Percentiles rank a stretch among this genome's conserved stretches.
Evolutionary conservation across 2,888 invertebrate species (phyloP).

Genomic region (Drosophila setosimentum): DNA sequence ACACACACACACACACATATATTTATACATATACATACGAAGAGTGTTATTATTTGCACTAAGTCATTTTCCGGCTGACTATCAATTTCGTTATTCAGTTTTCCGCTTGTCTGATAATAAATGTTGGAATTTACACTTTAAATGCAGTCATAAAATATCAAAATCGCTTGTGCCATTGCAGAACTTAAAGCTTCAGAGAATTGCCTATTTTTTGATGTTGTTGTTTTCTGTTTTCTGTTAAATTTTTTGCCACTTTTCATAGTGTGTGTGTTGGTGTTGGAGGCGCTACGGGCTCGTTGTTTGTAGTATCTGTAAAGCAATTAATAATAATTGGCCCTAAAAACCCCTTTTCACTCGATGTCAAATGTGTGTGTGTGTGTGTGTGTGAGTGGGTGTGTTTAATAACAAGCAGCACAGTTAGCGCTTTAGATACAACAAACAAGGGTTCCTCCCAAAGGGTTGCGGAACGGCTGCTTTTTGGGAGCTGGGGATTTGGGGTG

Average conservation of each 20-base stretch:
- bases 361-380: conserved; percentile 13
- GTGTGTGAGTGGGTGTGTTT: conserved; percentile 18
- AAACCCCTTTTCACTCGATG: conserved; percentile 63
- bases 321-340: conserved; percentile 83
- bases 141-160: conserved; percentile 33
- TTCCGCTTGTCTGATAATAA: conserved; percentile 19
- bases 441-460: conserved; percentile 7
- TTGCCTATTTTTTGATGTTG: conserved; percentile 1
- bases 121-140: conserved; percentile 25
- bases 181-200: conserved; percentile 39
- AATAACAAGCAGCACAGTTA: conserved; percentile 32
- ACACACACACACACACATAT: background rate
- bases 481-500: background rate
- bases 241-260: background rate
- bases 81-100: conserved; percentile 15
- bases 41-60: conserved; percentile 29
- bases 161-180: conserved; percentile 14
- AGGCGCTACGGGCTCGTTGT: conserved; percentile 44
- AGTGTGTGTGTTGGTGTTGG: conserved; percentile 19
- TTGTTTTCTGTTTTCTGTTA: background rate
- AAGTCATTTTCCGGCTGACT: conserved; percentile 8
- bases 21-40: background rate
- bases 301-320: conserved; percentile 81
- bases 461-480: background rate
- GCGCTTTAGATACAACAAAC: conserved; percentile 29